Conservation (phyloP, 2,797 vertebrate genomes). For the Cuniculus paca region DNA sequence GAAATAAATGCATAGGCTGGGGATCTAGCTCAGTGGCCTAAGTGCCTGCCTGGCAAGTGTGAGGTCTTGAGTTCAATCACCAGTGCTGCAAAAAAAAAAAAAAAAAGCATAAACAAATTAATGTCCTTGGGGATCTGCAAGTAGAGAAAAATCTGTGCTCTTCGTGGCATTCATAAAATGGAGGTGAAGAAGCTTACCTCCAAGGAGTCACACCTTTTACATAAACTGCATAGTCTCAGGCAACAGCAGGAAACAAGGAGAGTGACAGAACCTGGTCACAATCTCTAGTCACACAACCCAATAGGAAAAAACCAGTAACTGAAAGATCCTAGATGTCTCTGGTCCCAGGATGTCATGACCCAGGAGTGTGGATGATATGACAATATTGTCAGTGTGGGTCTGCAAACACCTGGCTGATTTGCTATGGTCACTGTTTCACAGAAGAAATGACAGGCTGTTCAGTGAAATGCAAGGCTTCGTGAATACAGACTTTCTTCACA, state of each 20-base stretch:
- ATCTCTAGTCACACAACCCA: neutral
- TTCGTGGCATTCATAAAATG: neutral
- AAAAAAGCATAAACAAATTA: neutral
- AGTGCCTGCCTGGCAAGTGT: too few species aligned
- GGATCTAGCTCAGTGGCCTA: too few species aligned
- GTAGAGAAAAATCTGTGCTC: neutral
- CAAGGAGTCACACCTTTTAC: neutral
- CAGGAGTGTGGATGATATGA: neutral
- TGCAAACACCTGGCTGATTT: neutral
- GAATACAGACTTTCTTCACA: neutral
- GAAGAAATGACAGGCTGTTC: neutral
- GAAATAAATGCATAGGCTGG: too few species aligned
- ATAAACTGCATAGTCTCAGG: neutral
- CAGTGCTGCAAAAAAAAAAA: too few species aligned
- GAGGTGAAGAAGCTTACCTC: neutral
- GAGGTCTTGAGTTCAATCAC: too few species aligned
- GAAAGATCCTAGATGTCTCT: neutral
- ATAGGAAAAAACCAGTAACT: neutral
- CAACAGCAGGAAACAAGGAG: neutral
- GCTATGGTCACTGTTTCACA: neutral
- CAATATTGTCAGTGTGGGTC: neutral
- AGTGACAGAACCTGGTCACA: neutral
- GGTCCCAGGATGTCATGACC: neutral
- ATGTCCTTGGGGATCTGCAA: slow-evolving; percentile 8
- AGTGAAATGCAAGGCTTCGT: neutral